phyloP scores from a whole-genome alignment of 2,113 vertebrate genomes.

The Rhabdornis inornatus region DNA sequence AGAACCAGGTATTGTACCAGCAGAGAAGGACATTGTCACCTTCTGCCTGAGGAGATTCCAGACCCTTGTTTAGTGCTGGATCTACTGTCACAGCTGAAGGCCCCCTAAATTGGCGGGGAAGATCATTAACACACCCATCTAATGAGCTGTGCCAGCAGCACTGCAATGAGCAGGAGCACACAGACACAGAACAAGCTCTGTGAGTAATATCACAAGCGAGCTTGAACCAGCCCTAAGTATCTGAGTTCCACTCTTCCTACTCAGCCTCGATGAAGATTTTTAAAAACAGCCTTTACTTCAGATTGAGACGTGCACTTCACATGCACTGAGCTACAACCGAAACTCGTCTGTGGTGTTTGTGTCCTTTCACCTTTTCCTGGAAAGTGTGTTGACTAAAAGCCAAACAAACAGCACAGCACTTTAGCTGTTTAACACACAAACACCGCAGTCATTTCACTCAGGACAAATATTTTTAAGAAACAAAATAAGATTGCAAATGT shows the following conservation, averaged over 20 bases:
- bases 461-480: neutral
- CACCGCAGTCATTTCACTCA: neutral
- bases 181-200: neutral
- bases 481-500: neutral
- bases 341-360: constrained; percentile 38
- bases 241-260: neutral
- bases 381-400: constrained; percentile 60
- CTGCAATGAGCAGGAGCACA: neutral
- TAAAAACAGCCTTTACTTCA: neutral
- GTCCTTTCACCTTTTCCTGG: constrained; percentile 69
- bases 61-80: neutral
- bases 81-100: neutral
- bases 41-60: neutral
- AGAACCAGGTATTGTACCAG: neutral
- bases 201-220: neutral
- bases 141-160: neutral
- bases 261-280: neutral
- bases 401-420: constrained; percentile 59
- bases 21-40: neutral
- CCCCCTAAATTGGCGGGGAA: neutral
- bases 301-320: neutral
- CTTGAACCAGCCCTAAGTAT: neutral
- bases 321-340: neutral
- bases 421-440: constrained; percentile 4
- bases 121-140: neutral